Percentiles rank a stretch among this genome's conserved stretches.
Conservation (phyloP, 2,797 vertebrate genomes). For the Chaenodraco wilsoni region DNA sequence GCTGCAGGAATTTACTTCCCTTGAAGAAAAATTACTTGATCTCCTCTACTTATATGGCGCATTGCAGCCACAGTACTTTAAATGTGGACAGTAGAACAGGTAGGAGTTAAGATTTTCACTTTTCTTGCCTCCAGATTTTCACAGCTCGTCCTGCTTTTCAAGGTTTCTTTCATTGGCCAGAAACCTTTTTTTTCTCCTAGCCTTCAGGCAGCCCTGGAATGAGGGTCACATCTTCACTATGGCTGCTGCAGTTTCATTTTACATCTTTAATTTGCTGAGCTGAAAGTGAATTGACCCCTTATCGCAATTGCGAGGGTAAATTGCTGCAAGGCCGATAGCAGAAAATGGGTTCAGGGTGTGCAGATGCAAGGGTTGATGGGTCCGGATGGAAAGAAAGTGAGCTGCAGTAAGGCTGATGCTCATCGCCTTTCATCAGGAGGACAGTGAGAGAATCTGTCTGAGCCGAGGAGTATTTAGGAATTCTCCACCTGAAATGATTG, state of each 20-base stretch:
- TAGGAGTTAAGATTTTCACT: slow-evolving; percentile 37
- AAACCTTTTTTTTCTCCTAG: slow-evolving; percentile 21
- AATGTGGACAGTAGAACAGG: slow-evolving; percentile 42
- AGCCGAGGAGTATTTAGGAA: slow-evolving; percentile 52
- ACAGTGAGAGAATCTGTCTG: slow-evolving; percentile 45
- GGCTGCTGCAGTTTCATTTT: slow-evolving; percentile 62
- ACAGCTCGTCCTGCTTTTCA: slow-evolving; percentile 47
- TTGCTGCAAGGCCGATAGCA: slow-evolving; percentile 64
- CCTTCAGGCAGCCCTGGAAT: slow-evolving; percentile 50
- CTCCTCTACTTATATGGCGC: slow-evolving; percentile 27
- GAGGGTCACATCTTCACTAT: slow-evolving; percentile 46
- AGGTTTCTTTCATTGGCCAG: slow-evolving; percentile 32
- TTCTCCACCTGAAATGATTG: slow-evolving; percentile 64
- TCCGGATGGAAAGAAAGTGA: slow-evolving; percentile 39
- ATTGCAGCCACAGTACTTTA: slow-evolving; percentile 29
- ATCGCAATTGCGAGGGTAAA: slow-evolving; percentile 71
- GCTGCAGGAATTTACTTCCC: slow-evolving; percentile 21
- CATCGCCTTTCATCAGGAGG: slow-evolving; percentile 52
- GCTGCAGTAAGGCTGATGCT: slow-evolving; percentile 38
- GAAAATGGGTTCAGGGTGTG: slow-evolving; percentile 71
- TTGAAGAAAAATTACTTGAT: slow-evolving; percentile 10
- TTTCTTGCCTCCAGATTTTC: slow-evolving; percentile 39
- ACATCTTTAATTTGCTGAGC: slow-evolving; percentile 68
- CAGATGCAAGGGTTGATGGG: slow-evolving; percentile 58
- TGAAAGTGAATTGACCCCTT: slow-evolving; percentile 68